Conservation (phyloP, 2,888 invertebrate genomes). For the Xanthorhoe spadicearia region DNA sequence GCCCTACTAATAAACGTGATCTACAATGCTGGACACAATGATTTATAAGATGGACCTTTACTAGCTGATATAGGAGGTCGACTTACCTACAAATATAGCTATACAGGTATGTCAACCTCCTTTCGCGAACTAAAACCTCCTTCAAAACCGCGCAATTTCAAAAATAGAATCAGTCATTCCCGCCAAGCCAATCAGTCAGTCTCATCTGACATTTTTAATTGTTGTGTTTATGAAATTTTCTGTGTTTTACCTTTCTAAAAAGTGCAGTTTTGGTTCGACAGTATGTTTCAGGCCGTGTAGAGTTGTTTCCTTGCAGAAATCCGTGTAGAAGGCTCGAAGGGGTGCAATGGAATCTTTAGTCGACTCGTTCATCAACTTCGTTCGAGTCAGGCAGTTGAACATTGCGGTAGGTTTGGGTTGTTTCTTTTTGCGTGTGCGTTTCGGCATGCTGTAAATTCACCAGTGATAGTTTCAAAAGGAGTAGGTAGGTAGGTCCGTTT, state of each 20-base stretch:
- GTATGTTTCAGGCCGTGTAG: conserved; percentile 79
- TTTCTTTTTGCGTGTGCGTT: conserved; percentile 26
- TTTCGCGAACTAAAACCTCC: not conserved
- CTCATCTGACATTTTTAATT: conserved; percentile 7
- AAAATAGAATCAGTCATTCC: conserved; percentile 41
- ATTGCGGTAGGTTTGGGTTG: conserved; percentile 59
- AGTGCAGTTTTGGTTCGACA: conserved; percentile 69
- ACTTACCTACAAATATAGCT: no score
- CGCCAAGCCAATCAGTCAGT: not conserved
- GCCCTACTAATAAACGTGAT: no score
- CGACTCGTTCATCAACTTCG: conserved; percentile 59
- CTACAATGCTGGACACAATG: no score
- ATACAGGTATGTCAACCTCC: not conserved
- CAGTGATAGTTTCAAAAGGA: no score
- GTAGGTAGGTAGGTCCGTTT: no score
- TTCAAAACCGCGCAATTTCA: conserved; percentile 39
- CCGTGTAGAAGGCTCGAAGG: conserved; percentile 57
- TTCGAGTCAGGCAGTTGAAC: conserved; percentile 66
- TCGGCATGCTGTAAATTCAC: conserved; percentile 37
- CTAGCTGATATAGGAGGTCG: no score
- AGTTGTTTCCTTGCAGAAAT: conserved; percentile 73
- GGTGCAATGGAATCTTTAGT: conserved; percentile 56
- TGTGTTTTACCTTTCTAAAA: conserved; percentile 67
- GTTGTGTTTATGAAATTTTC: conserved; percentile 20
- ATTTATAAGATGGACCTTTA: no score